A percentile compares a stretch with the other conserved stretches of the same genome.
Conservation (phyloP, 1,140 invertebrate genomes). For the Euschistus heros region DNA sequence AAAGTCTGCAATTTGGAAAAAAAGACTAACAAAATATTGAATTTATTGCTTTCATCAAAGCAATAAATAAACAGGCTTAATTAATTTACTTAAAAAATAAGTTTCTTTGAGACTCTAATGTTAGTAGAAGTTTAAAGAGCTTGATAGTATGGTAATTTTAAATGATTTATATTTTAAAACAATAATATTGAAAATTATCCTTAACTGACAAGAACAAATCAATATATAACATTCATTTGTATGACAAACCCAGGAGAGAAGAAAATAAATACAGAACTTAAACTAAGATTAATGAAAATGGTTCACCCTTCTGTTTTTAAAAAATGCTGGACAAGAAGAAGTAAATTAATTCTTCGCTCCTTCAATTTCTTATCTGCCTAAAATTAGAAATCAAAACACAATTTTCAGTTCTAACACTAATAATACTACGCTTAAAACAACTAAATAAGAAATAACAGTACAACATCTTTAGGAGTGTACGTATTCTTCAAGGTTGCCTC, state of each 20-base stretch:
- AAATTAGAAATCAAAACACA: not conserved
- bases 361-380: conserved; percentile 16
- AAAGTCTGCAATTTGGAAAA: too few species aligned
- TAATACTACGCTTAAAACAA: not conserved
- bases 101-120: too few species aligned
- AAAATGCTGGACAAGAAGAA: conserved; percentile 17
- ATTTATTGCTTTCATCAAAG: too few species aligned
- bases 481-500: conserved; percentile 8
- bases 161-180: not conserved
- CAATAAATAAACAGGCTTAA: too few species aligned
- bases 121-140: too few species aligned
- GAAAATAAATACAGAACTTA: not conserved
- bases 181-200: conserved; percentile 2
- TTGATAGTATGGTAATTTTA: not conserved
- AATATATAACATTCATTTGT: not conserved
- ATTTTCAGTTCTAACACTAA: not conserved
- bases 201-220: not conserved
- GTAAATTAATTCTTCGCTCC: conserved; percentile 19
- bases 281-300: not conserved
- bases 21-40: too few species aligned
- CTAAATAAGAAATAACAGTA: not conserved
- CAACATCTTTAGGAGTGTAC: not conserved
- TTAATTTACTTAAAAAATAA: too few species aligned
- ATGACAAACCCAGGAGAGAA: not conserved
- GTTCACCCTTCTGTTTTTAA: conserved; percentile 2